Percentiles rank a stretch among this genome's conserved stretches.
Evolutionary conservation across 2,888 invertebrate genomes (phyloP).

Genomic region (Xestia c-nigrum): DNA sequence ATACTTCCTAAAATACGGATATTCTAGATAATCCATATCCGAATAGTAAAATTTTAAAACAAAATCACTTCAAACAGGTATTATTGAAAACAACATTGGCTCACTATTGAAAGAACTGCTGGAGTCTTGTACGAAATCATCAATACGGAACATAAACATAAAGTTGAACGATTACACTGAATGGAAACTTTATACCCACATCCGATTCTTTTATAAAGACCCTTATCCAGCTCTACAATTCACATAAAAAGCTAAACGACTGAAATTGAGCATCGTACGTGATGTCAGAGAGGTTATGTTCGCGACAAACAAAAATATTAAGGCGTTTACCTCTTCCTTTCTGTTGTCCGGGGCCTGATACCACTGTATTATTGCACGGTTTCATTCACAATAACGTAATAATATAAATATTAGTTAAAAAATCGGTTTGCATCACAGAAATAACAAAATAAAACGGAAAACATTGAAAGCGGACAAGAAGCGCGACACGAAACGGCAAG

Average conservation of each 20-base stretch:
- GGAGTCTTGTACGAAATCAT: slow-evolving; percentile 46
- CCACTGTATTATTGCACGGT: slow-evolving; percentile 86
- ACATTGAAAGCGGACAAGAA: slow-evolving; percentile 91
- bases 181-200: slow-evolving; percentile 53
- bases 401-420: slow-evolving; percentile 86
- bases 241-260: slow-evolving; percentile 73
- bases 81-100: slow-evolving; percentile 39
- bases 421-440: slow-evolving; percentile 90
- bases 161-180: slow-evolving; percentile 56
- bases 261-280: slow-evolving; percentile 83
- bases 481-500: slow-evolving; percentile 92
- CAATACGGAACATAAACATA: slow-evolving; percentile 57
- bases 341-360: slow-evolving; percentile 82
- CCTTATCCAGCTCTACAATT: slow-evolving; percentile 63
- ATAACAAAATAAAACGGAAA: slow-evolving; percentile 91
- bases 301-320: slow-evolving; percentile 89
- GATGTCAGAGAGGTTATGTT: slow-evolving; percentile 89
- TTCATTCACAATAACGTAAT: slow-evolving; percentile 84
- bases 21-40: slow-evolving; percentile 12
- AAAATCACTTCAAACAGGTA: slow-evolving; percentile 17
- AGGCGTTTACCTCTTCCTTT: slow-evolving; percentile 89
- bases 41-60: not conserved
- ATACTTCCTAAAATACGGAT: slow-evolving; percentile 17
- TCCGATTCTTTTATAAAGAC: slow-evolving; percentile 58
- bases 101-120: slow-evolving; percentile 45